phyloP scores from a whole-genome alignment of 2,113 vertebrate genomes.

The Apodemus speciosus region DNA sequence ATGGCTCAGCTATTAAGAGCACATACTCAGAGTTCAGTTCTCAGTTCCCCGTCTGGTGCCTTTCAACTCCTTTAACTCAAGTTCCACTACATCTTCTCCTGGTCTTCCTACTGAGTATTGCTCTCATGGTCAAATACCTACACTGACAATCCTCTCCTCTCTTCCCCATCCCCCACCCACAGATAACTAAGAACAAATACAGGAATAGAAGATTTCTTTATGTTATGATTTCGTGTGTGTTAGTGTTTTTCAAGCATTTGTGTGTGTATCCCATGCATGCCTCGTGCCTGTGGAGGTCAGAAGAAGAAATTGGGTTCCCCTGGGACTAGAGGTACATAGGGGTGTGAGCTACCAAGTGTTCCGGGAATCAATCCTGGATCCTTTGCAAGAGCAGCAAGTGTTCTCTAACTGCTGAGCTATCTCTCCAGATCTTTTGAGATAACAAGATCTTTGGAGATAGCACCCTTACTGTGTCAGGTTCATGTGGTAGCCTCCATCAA shows the following conservation, averaged over 20 bases:
- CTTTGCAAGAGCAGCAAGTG: background rate
- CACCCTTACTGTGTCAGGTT: background rate
- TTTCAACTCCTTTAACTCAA: background rate
- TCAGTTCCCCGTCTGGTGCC: background rate
- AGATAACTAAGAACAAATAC: background rate
- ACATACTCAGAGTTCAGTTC: background rate
- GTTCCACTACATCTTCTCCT: background rate
- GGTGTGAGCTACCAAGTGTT: background rate
- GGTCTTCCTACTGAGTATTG: background rate
- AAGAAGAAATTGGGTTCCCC: background rate
- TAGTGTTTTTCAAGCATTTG: background rate
- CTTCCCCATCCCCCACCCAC: background rate
- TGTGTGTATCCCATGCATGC: background rate
- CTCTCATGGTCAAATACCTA: background rate
- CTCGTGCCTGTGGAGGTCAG: background rate
- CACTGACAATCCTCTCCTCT: fast-evolving
- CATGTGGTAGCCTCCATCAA: background rate
- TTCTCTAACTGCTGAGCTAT: background rate
- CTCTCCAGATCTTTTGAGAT: background rate
- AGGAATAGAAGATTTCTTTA: background rate
- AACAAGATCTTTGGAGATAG: background rate
- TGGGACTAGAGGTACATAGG: background rate
- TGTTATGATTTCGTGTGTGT: background rate
- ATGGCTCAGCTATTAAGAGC: background rate
- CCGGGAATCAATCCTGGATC: background rate